phyloP scores from a whole-genome alignment of 2,888 invertebrate genomes.

The Phragmatobia fuliginosa region DNA sequence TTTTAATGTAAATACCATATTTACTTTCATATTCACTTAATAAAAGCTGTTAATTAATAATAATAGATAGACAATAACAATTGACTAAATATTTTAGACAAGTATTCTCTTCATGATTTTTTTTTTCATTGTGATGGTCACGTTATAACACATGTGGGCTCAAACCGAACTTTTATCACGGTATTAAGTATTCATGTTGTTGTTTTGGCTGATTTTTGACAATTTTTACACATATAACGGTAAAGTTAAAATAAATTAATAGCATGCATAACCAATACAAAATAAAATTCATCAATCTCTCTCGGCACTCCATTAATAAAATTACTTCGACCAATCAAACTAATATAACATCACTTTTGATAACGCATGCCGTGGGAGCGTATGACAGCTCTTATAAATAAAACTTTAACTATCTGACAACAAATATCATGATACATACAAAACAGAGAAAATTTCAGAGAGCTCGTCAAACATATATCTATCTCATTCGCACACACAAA shows the following conservation, averaged over 20 bases:
- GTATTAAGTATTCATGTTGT: too few species aligned
- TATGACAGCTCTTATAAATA: constrained; percentile 9
- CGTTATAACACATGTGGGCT: too few species aligned
- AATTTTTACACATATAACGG: constrained; percentile 21
- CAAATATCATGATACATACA: neutral
- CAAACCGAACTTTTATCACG: too few species aligned
- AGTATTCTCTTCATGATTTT: too few species aligned
- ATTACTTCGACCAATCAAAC: constrained; percentile 42
- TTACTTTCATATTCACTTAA: too few species aligned
- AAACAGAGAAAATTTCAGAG: neutral
- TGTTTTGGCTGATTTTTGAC: constrained; percentile 20
- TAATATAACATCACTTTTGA: constrained; percentile 48
- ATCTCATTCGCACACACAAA: constrained; percentile 55
- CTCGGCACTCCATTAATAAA: constrained; percentile 33
- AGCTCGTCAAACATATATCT: constrained; percentile 39
- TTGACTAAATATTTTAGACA: too few species aligned
- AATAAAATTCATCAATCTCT: constrained; percentile 37
- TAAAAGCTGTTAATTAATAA: too few species aligned
- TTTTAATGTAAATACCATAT: too few species aligned
- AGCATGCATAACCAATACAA: constrained; percentile 53
- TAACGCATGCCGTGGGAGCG: constrained; percentile 51
- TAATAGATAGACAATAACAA: too few species aligned
- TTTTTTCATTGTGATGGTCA: too few species aligned
- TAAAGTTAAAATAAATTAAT: constrained; percentile 30
- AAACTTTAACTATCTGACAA: neutral